Evolutionary conservation across 2,797 vertebrate species (phyloP).

Genomic region (Mallotus villosus): DNA sequence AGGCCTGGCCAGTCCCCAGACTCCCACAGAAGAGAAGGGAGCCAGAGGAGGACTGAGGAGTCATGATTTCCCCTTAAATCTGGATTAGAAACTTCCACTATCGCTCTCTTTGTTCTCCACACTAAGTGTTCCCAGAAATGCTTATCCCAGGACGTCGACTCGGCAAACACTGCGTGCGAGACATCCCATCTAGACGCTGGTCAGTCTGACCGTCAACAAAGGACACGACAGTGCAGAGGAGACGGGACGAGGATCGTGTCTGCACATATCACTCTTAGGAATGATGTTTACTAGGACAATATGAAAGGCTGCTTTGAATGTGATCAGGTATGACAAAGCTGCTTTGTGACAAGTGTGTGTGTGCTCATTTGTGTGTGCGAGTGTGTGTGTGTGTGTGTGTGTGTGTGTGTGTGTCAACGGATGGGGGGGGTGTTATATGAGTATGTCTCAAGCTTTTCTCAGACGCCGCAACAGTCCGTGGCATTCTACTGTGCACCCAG

Average conservation of each 20-base stretch:
- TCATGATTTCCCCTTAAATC: slow-evolving; percentile 4
- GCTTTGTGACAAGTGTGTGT: not conserved
- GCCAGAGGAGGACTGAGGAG: too few species aligned
- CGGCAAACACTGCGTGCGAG: slow-evolving; percentile 41
- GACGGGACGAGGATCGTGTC: too few species aligned
- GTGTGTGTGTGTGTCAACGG: not conserved
- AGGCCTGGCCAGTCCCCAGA: not conserved
- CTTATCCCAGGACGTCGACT: slow-evolving; percentile 38
- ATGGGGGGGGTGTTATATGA: slow-evolving; percentile 41
- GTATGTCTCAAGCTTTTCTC: slow-evolving; percentile 34
- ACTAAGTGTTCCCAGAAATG: slow-evolving; percentile 44
- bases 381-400: not conserved
- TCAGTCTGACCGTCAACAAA: not conserved
- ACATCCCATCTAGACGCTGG: slow-evolving; percentile 36
- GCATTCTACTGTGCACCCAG: slow-evolving; percentile 37
- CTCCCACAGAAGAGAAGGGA: not conserved
- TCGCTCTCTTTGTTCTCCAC: slow-evolving; percentile 35
- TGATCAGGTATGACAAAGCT: not conserved
- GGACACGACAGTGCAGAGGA: too few species aligned
- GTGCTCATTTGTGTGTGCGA: not conserved
- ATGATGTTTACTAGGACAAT: not conserved
- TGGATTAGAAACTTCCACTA: slow-evolving; percentile 23
- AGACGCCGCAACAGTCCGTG: slow-evolving; percentile 41
- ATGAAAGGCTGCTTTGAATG: not conserved
- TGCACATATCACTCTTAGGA: too few species aligned